phyloP scores from a whole-genome alignment of 2,888 invertebrate genomes.

The Tridacna crocea region DNA sequence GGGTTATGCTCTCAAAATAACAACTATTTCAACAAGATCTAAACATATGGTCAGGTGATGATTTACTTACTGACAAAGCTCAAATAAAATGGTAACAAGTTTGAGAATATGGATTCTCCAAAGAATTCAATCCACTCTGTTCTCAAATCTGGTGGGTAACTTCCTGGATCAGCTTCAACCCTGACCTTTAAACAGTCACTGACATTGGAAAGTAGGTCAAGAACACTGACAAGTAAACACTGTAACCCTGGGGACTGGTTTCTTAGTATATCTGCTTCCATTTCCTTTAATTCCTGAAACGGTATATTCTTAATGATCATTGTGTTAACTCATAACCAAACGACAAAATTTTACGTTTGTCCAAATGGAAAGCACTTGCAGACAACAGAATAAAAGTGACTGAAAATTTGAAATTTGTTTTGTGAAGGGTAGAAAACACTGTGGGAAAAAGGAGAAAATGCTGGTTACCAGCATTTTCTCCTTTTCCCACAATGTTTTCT shows the following conservation, averaged over 20 bases:
- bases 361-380: no score
- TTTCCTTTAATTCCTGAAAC: conserved; percentile 2
- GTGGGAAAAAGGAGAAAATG: background rate
- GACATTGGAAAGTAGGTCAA: conserved; percentile 81
- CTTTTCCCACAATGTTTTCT: background rate
- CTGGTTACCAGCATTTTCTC: background rate
- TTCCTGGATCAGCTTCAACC: conserved; percentile 43
- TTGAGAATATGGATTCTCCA: conserved; percentile 87
- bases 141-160: conserved; percentile 83
- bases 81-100: conserved; percentile 86
- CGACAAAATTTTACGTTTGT: no score
- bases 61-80: conserved; percentile 79
- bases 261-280: background rate
- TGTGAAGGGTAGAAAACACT: background rate
- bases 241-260: conserved; percentile 47
- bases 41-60: no score
- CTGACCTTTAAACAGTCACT: conserved; percentile 77
- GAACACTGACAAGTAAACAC: conserved; percentile 65
- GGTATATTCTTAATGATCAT: background rate
- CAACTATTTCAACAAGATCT: no score
- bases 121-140: conserved; percentile 93
- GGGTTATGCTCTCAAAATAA: no score
- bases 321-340: no score
- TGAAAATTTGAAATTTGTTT: no score
- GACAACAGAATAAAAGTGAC: no score